Evolutionary conservation across 2,888 invertebrate genomes (phyloP).

Genomic region (Drosophila putrida): DNA sequence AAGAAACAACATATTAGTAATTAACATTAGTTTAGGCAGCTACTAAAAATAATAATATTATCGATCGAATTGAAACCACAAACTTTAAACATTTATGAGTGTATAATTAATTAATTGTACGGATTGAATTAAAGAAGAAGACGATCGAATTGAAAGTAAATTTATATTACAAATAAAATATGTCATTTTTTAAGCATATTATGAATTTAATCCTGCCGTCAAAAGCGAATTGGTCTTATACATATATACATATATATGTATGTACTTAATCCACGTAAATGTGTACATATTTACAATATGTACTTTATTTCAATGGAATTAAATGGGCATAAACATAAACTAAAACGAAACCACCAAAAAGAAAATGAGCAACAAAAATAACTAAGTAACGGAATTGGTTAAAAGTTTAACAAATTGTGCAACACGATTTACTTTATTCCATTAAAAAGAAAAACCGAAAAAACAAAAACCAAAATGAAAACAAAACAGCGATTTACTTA

Average conservation of each 20-base stretch:
- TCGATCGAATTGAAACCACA: conserved; percentile 11
- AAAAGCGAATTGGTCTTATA: conserved; percentile 74
- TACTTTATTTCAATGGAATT: conserved; percentile 54
- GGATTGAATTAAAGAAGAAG: neutral
- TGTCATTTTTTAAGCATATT: conserved; percentile 74
- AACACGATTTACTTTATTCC: conserved; percentile 72
- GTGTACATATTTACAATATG: conserved; percentile 16
- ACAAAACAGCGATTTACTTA: conserved; percentile 19
- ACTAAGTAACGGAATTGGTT: conserved; percentile 58
- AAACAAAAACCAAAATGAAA: neutral
- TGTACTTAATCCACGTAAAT: conserved; percentile 47
- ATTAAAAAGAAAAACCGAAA: conserved; percentile 17
- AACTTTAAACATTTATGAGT: conserved; percentile 57
- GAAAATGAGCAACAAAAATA: conserved; percentile 30
- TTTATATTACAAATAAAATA: conserved; percentile 35
- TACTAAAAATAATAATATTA: conserved; percentile 26
- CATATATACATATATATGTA: conserved; percentile 58
- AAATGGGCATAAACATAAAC: conserved; percentile 43
- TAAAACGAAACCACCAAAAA: conserved; percentile 57
- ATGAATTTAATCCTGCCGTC: conserved; percentile 81
- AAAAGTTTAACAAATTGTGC: conserved; percentile 41
- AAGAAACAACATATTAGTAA: conserved; percentile 64
- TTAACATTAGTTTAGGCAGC: conserved; percentile 66
- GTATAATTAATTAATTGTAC: conserved; percentile 31
- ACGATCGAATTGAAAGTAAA: conserved; percentile 4